A percentile compares a stretch with the other conserved stretches of the same genome.
Evolutionary conservation across 2,888 invertebrate species (phyloP).

Genomic region (Eupsilia transversa): DNA sequence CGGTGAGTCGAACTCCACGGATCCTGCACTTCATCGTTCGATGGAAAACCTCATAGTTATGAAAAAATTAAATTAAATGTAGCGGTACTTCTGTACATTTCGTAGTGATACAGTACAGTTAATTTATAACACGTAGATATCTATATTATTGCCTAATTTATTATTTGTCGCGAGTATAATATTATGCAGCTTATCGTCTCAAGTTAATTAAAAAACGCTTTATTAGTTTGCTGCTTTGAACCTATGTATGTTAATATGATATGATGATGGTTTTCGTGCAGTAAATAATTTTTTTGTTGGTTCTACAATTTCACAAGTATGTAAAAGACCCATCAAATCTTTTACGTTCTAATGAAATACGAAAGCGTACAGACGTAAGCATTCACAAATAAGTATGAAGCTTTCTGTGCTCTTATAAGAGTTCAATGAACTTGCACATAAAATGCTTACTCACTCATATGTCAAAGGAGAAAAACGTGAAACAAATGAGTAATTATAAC

Average conservation of each 20-base stretch:
- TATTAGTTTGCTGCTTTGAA: not conserved
- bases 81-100: not conserved
- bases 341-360: slow-evolving; percentile 13
- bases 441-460: slow-evolving; percentile 53
- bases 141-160: too few relatives aligned
- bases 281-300: not conserved
- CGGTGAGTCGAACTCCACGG: too few relatives aligned
- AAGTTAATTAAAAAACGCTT: not conserved
- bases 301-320: not conserved
- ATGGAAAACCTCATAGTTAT: too few relatives aligned
- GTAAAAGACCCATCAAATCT: slow-evolving; percentile 6
- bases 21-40: too few relatives aligned
- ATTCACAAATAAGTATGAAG: slow-evolving; percentile 30
- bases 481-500: slow-evolving; percentile 32
- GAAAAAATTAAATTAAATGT: not conserved
- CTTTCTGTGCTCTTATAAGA: slow-evolving; percentile 15
- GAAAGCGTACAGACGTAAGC: slow-evolving; percentile 32
- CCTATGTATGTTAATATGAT: not conserved
- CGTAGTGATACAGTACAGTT: too few relatives aligned
- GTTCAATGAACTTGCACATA: slow-evolving; percentile 33
- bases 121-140: too few relatives aligned
- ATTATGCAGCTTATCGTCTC: too few relatives aligned
- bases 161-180: too few relatives aligned
- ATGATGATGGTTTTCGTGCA: not conserved
- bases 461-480: slow-evolving; percentile 34